Base-by-base conservation (phyloP, 30 jellyfish, hydroid and myxozoan genomes). In the Catostylus mosaicus region DNA sequence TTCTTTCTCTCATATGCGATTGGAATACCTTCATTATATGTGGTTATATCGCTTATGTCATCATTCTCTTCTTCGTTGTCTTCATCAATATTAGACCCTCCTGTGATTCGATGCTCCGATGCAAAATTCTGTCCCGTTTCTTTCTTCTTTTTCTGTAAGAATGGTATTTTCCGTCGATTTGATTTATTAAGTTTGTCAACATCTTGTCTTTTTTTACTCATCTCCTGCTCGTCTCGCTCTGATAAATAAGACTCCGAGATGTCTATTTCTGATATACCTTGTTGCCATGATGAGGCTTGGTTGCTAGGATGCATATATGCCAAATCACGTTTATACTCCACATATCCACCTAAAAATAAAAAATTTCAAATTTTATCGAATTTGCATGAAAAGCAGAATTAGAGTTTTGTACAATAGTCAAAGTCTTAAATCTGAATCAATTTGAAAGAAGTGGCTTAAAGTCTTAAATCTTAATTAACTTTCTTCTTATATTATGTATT, bases 211-310 rank as follows among this genome's bases (percentile, higher is more conserved):
- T 27, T 65, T 35, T 65, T 70, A 52, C 18, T 80, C 9, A 80
- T 46, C 36, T 80, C 90, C 35, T 80, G 35, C 30, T 51, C 84
- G 32, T 80, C 84, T 34, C 63, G 57, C 30, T 72, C 84, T 16
- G 84, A 63, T 52, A 80, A 50, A 35, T 80, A 80, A 45, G 90
- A 80, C 60, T 80, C 90, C 3, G 90, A 80, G 19, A 85, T 85
- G 40, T 85, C 95, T 1, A 29, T 66, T 35, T 85, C 95, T n/a
- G 88, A 66, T n/a, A 85, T 85, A 48, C 73, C 95, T 6, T 79
- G 80, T 23, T 69, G 71, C 46, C 31, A 36, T 16, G 56, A n/a
- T n/a, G n/a, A n/a, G n/a, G n/a, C n/a, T n/a, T n/a, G n/a, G n/a
- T n/a, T n/a, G n/a, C 31, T 19, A 43, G 46, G n/a, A n/a, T n/a